Base-by-base conservation (phyloP, 2,888 invertebrate genomes). In the Aquatica leii region DNA sequence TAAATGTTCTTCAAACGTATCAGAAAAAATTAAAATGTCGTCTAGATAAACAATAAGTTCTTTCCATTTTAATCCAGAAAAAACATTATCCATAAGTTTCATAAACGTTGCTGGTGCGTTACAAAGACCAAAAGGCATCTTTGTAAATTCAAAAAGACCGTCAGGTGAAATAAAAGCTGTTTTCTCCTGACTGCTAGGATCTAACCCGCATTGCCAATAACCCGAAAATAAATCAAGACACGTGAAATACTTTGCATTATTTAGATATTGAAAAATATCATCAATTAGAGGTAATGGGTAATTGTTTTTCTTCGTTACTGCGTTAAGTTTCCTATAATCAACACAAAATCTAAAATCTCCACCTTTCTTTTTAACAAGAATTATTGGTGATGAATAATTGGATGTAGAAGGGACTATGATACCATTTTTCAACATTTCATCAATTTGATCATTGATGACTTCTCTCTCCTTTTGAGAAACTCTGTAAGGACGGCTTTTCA, bases 101-200 rank as follows among this genome's bases (percentile, higher is more conserved):
- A 71, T 68, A 46, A 73, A 74, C 0, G 69, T 69, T 0, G 51
- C 61, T 1, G 73, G 72, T 8, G 72, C 70, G 24, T 70, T 71
- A 21, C 70, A 71, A 46, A 72, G 56, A 2, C 72, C 74, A 53
- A 73, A 73, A 20, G 65, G 62, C 37, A 74, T 40, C 21, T 65
- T 65, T n/a, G 69, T 67, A 37, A 71, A 74, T 55, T 69, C 64
- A 34, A 62, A 73, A 41, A 67, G 60, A 2, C 73, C 71, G 34
- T 66, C 68, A 40, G 66, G 65, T 12, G 65, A 69, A 8, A 65
- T 56, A 51, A 71, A 72, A 6, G 71, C 69, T 18, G 72, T 72
- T 18, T 69, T 66, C 41, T 67, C 54, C 31, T 68, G 67, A 21
- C 57, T 56, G 4, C 43, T 14, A 48, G 66, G 61, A 14, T 62